These are phyloP conservation scores for Macrosiphum euphorbiae DNA, from an alignment of 2,888 invertebrate species.

Conservation along the genomic window DNA sequence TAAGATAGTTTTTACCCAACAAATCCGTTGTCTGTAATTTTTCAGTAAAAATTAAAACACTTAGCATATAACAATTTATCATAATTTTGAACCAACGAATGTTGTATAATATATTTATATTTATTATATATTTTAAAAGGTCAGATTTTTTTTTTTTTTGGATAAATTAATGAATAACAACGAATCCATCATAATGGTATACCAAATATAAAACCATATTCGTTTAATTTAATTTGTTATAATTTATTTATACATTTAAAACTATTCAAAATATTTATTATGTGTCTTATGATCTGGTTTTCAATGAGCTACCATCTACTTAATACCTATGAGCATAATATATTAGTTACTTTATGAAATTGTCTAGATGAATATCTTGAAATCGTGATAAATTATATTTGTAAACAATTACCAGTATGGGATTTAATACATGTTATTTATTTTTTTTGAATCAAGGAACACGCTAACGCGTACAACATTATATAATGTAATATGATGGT, in stretches of 20 bases:
- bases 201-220: not conserved
- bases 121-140: not conserved
- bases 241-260: not conserved
- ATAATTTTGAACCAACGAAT: not conserved
- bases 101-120: not conserved
- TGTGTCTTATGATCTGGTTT: not conserved
- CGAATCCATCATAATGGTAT: not conserved
- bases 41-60: not conserved
- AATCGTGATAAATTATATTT: not conserved
- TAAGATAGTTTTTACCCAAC: constrained; percentile 10
- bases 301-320: not conserved
- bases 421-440: not conserved
- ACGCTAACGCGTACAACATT: not conserved
- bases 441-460: not conserved
- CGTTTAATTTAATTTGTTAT: not conserved
- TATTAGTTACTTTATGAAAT: not conserved
- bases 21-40: not conserved
- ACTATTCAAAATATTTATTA: not conserved
- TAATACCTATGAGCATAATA: not conserved
- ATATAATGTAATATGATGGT: constrained; percentile 11
- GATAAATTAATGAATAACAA: not conserved
- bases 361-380: not conserved
- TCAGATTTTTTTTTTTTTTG: not conserved
- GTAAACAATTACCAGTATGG: not conserved
- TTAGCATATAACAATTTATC: not conserved